Evolutionary conservation across 1,140 invertebrate genomes (phyloP).

Genomic region (Telenomus remus): DNA sequence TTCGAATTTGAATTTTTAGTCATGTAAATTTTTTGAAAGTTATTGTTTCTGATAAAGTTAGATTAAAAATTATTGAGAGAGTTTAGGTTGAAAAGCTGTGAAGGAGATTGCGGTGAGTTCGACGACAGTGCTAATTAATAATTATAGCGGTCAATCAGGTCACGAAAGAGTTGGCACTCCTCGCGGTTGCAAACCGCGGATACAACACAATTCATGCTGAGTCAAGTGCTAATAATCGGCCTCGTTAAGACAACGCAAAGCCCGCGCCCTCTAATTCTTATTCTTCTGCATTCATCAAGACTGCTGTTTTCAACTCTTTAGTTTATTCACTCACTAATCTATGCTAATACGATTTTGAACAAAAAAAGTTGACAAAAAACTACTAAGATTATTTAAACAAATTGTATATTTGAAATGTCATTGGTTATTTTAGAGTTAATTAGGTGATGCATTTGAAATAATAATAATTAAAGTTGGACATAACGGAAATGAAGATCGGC

Average conservation of each 20-base stretch:
- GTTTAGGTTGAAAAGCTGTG: slow-evolving; percentile 15
- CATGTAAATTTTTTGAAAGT: no score
- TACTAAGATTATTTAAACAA: no score
- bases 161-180: slow-evolving; percentile 23
- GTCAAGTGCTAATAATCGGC: slow-evolving; percentile 68
- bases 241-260: slow-evolving; percentile 58
- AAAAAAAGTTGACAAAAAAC: no score
- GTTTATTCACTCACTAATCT: slow-evolving; percentile 1
- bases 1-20: no score
- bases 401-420: no score
- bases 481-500: no score
- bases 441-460: no score
- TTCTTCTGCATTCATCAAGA: slow-evolving; percentile 30
- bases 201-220: slow-evolving; percentile 64
- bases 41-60: background rate
- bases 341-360: slow-evolving; percentile 8
- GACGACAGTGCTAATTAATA: slow-evolving; percentile 51
- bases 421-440: no score
- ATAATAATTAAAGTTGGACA: no score
- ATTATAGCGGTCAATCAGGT: slow-evolving; percentile 43
- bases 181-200: slow-evolving; percentile 47
- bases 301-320: background rate
- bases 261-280: slow-evolving; percentile 63
- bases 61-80: background rate
- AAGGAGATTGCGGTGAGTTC: slow-evolving; percentile 43